phyloP scores from a whole-genome alignment of 2,797 vertebrate genomes.

The Aulostomus chinensis region DNA sequence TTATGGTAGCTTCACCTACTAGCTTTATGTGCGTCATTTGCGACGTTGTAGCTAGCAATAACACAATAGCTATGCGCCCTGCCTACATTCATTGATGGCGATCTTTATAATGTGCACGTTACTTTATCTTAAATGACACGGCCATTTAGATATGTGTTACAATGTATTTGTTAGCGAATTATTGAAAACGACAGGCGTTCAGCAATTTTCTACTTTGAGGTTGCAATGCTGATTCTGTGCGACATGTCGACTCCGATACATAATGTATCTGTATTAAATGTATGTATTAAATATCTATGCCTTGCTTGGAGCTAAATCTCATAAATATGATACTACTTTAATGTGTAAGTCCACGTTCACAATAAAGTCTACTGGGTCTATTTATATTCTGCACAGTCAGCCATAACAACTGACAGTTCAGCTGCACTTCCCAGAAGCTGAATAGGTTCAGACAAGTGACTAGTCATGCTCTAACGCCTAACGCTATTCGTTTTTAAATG shows the following conservation, averaged over 20 bases:
- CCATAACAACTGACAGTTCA: slow-evolving; percentile 9
- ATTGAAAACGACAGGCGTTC: slow-evolving; percentile 1
- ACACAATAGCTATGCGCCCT: slow-evolving; percentile 40
- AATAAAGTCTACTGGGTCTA: too few species aligned
- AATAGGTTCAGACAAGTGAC: background rate
- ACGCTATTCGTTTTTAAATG: too few species aligned
- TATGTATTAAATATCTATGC: too few species aligned
- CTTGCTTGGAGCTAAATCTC: too few species aligned
- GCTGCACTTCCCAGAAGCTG: slow-evolving; percentile 23
- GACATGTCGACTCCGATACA: too few species aligned
- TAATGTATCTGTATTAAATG: too few species aligned
- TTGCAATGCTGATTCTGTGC: too few species aligned
- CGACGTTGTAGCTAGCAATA: slow-evolving; percentile 30
- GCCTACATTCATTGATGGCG: slow-evolving; percentile 55
- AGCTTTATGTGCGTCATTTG: slow-evolving; percentile 73
- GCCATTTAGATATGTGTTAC: slow-evolving; percentile 24
- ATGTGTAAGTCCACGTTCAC: too few species aligned
- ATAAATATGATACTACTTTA: too few species aligned
- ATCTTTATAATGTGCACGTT: background rate
- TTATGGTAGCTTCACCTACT: slow-evolving; percentile 44
- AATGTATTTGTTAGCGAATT: background rate
- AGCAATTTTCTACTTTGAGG: too few species aligned
- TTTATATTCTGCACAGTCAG: slow-evolving; percentile 47
- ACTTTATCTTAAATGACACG: slow-evolving; percentile 20
- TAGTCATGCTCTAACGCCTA: too few species aligned